Evolutionary conservation across 2,888 invertebrate genomes (phyloP), one percentile per base, ranked within the genome.

Genomic region (Drosophila nigricruria): DNA sequence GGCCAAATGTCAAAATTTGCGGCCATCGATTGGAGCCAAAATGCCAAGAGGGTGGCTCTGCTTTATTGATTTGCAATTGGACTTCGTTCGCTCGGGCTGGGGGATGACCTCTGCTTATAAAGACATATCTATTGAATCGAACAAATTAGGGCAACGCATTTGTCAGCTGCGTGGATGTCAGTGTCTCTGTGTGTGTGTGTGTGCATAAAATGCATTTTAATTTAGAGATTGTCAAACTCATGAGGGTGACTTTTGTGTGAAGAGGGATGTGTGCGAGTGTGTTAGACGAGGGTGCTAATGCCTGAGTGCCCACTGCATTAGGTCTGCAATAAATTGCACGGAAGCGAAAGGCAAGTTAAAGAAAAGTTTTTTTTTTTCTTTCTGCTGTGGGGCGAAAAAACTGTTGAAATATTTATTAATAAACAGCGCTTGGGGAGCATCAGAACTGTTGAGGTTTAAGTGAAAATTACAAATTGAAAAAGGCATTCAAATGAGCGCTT

Each of bases 1-100:
- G 89, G 79, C 78, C 88, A 89, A 88, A 85, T 86, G 90, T 88
- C 86, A 79, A 88, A 85, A 82, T 89, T 85, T 77, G 89, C 47
- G 82, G 77, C 73, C 73, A 89, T 86, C 80, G 90, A 89, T 86
- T 88, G 67, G 64, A 72, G n/a, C 20, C 49, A 43, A 66, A 66
- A 32, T 64, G 58, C 47, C 30, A 50, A n/a, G 43, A n/a, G 66
- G 61, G 63, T 71, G 70, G 20, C 54, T 60, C 60, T 38, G 42
- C 62, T 50, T 20, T 62, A 65, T 67, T 87, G 81, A 81, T 86
- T 77, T 67, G 79, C 16, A 14, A 60, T 34, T 42, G 38, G 57
- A 50, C 30, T 40, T 12, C 25, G 54, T 53, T 58, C 54, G 47
- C 1, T 16, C 1, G 47, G 36, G 25, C 34, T 18, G 34, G 36